Evolutionary conservation across 2,797 vertebrate genomes (phyloP), one percentile per base, ranked within the genome.

Genomic region (Sebastes vulpes): DNA sequence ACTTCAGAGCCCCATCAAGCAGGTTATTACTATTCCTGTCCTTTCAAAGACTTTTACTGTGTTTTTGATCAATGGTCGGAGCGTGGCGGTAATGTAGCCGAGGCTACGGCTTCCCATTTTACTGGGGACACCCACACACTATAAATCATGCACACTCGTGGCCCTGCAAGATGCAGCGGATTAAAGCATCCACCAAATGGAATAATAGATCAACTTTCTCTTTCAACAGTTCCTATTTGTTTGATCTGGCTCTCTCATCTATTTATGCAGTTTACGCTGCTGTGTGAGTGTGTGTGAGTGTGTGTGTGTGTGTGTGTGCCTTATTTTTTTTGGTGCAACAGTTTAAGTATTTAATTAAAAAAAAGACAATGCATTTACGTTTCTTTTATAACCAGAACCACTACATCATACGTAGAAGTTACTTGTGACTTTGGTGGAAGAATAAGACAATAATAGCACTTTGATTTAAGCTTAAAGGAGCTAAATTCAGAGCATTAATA

Each of bases 51-150:
- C 66, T 57, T 82, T 86, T 53, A 80, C 75, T 25, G 86, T 35
- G 71, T 61, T 77, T 73, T 68, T 86, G 77, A 86, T 88, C 85
- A 85, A 79, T 67, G 75, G 32, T 21, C 53, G 50, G 9, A 67
- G 63, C 14, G 25, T 21, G 69, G 67, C 28, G 1, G 52, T 86
- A 72, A 90, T 84, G 63, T 42, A 69, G 31, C 32, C 7, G 3
- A 1, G 29, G 21, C 25, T 23, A 11, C 16, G 4, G 70, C 73
- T 73, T 65, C 65, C 48, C 9, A 77, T 79, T 85, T 79, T 52
- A 78, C 70, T 6, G 29, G 23, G 9, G 18, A 68, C 82, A 26
- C 67, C 42, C 63, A 75, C 68, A 63, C 52, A 18, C 71, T 35
- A 21, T 89, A 85, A 86, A 85, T 87, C 23, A 18, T 26, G 63